Percentiles rank a stretch among this genome's conserved stretches.
These are phyloP conservation scores for Choloepus hoffmanni DNA, from an alignment of 2,113 vertebrate species.

Conservation along the genomic window DNA sequence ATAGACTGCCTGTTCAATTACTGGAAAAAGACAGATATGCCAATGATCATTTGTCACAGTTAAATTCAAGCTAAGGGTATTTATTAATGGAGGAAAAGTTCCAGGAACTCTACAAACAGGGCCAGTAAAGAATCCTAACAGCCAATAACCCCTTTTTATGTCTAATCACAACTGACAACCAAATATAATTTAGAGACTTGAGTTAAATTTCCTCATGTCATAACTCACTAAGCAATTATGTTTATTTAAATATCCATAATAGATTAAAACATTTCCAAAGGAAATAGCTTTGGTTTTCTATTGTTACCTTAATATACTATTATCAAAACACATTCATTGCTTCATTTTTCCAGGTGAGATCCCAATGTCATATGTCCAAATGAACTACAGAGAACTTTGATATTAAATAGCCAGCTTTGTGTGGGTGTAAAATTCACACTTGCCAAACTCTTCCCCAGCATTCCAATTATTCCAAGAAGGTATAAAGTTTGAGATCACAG, in stretches of 20 bases:
- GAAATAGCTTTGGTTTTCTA: not conserved
- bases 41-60: constrained; percentile 71
- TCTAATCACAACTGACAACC: not conserved
- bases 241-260: not conserved
- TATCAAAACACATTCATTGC: not conserved
- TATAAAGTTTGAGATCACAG: not conserved
- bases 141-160: not conserved
- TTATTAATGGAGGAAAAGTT: constrained; percentile 71
- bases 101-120: constrained; percentile 63
- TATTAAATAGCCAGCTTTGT: not conserved
- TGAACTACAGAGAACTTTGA: not conserved
- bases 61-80: constrained; percentile 51
- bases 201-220: constrained; percentile 18
- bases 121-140: constrained; percentile 63
- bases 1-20: constrained; percentile 60
- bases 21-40: constrained; percentile 57
- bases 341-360: constrained; percentile 27
- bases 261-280: constrained; percentile 12
- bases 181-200: constrained; percentile 26
- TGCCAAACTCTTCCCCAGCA: constrained; percentile 8
- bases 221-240: constrained; percentile 30
- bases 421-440: not conserved
- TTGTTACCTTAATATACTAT: not conserved
- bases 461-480: not conserved
- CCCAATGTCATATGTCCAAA: not conserved